These are phyloP conservation scores for Climacteris rufus DNA, from an alignment of 2,113 vertebrate species.

Conservation along the genomic window DNA sequence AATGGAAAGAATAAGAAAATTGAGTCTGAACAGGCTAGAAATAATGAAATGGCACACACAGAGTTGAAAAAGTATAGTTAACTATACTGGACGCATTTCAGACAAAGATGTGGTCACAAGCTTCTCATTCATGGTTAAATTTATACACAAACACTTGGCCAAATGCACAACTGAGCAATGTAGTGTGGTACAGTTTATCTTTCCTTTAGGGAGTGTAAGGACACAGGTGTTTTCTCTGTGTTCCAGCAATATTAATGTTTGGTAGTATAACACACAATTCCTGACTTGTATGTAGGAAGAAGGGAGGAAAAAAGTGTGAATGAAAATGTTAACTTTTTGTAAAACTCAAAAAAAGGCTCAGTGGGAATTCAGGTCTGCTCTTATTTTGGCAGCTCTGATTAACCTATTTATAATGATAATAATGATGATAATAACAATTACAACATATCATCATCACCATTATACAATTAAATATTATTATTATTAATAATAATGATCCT, in stretches of 20 bases:
- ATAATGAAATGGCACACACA: neutral
- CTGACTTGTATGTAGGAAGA: neutral
- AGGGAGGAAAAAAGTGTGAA: neutral
- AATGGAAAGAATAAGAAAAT: conserved; percentile 9
- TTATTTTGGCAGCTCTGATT: neutral
- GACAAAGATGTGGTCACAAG: neutral
- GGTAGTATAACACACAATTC: neutral
- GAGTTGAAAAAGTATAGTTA: neutral
- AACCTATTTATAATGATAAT: neutral
- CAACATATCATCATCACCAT: no score
- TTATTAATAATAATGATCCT: neutral
- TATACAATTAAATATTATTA: no score
- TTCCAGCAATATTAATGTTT: neutral
- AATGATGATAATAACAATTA: neutral
- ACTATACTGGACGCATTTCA: neutral
- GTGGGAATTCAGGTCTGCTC: neutral
- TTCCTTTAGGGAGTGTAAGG: neutral
- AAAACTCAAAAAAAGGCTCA: neutral
- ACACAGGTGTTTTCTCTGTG: neutral
- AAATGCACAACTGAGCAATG: neutral
- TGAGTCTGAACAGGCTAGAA: neutral
- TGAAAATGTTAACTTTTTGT: neutral
- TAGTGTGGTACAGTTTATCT: neutral
- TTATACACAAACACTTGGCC: neutral
- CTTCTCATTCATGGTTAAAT: neutral